A percentile compares a stretch with the other conserved stretches of the same genome.
phyloP scores from a whole-genome alignment of 2,888 invertebrate genomes.

The Papilio gigon region DNA sequence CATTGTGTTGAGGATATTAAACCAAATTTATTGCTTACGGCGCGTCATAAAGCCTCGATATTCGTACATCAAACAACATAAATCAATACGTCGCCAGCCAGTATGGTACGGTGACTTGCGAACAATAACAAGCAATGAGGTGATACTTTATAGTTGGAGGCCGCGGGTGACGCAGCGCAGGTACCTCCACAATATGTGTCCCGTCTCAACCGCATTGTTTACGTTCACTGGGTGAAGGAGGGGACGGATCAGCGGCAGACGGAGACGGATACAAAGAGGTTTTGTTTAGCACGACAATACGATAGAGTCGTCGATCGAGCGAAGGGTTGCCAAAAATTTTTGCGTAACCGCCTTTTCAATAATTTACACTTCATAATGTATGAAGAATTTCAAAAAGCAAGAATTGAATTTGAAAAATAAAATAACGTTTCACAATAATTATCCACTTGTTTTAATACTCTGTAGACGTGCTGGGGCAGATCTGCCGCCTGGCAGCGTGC shows the following conservation, averaged over 20 bases:
- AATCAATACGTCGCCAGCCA: slow-evolving; percentile 7
- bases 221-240: not conserved
- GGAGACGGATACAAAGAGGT: not conserved
- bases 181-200: not conserved
- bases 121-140: not conserved
- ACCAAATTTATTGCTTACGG: not conserved
- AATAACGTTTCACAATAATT: too few relatives aligned
- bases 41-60: not conserved
- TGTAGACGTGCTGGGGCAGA: too few relatives aligned
- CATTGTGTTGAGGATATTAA: slow-evolving; percentile 2
- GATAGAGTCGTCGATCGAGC: too few relatives aligned
- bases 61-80: slow-evolving; percentile 6
- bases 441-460: too few relatives aligned
- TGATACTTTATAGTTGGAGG: not conserved
- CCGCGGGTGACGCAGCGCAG: not conserved
- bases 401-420: too few relatives aligned
- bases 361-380: too few relatives aligned
- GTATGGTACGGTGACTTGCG: not conserved
- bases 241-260: not conserved
- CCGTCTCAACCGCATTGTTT: not conserved
- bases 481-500: too few relatives aligned
- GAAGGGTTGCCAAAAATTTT: too few relatives aligned
- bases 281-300: too few relatives aligned
- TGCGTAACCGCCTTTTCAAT: too few relatives aligned
- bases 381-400: too few relatives aligned